Evolutionary conservation across 2,113 vertebrate species (phyloP).

Genomic region (Halcyon malimbica): DNA sequence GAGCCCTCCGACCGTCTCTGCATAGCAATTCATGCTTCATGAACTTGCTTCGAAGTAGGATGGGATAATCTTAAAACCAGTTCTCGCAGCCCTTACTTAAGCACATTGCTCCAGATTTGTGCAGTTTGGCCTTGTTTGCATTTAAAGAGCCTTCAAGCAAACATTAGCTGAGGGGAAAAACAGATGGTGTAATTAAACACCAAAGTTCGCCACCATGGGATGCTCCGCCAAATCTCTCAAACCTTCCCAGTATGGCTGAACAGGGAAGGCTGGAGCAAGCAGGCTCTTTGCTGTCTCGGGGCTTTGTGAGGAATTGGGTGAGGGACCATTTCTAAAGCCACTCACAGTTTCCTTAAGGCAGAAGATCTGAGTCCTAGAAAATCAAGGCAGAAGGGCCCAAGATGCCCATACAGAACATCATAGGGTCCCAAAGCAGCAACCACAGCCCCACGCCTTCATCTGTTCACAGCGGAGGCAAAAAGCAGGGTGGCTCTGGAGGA

Average conservation of each 20-base stretch:
- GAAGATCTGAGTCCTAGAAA: not conserved
- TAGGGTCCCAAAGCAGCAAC: not conserved
- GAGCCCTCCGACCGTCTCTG: not conserved
- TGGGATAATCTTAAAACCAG: not conserved
- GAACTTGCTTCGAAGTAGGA: not conserved
- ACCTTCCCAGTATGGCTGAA: not conserved
- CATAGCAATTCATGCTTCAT: not conserved
- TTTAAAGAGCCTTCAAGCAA: conserved; percentile 5
- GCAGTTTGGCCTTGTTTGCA: not conserved
- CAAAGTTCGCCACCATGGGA: not conserved
- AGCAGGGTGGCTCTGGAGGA: not conserved
- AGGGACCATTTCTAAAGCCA: not conserved
- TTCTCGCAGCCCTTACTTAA: not conserved
- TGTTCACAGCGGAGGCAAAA: not conserved
- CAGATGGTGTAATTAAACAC: conserved; percentile 12
- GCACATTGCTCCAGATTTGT: not conserved
- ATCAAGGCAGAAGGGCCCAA: not conserved
- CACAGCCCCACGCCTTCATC: not conserved
- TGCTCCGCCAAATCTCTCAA: not conserved
- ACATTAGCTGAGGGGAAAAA: not conserved
- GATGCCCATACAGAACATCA: not conserved
- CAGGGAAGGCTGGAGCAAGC: not conserved
- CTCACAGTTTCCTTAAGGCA: not conserved
- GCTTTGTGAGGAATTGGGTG: accelerated
- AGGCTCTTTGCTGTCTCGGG: not conserved